Base-by-base conservation (phyloP, 2,888 invertebrate species). In the Rambutsinella grinnellia region DNA sequence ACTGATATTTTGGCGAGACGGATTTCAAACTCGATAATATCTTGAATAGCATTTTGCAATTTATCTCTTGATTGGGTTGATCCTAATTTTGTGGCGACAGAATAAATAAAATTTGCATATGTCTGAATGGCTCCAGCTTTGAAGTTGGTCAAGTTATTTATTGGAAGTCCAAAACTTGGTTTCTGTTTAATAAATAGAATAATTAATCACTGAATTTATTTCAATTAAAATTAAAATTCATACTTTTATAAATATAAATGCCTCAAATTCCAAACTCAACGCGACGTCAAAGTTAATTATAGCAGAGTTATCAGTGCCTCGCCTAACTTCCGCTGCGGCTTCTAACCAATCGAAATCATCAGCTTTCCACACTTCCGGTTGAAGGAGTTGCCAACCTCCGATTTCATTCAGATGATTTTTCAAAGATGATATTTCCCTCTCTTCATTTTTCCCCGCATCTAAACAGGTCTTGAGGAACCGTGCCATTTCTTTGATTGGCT, bases 401-500 rank as follows among this genome's bases (percentile, higher is more conserved):
- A 76, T 57, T 13, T 76, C 63, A 10, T 2, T 3, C 10, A 79
- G 23, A 13, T 70, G 17, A 21, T 19, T 51, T 27, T 51, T 21
- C 1, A 79, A 49, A 1, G 66, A 72, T 3, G 44, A 47, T 10
- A 77, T 10, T 3, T 76, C 79, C 3, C 46, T 49, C 26, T 19
- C 44, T 23, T 79, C 76, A 0, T 74, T 24, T 6, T 56, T 58
- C 57, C 19, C 79, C 6, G 36, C 10, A 61, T 82, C 56, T 10
- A 56, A 46, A 44, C 81, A 82, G 6, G 56, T 60, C 8, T 46
- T 19, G 56, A 72, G 80, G 28, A 69, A 80, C 19, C 78, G 67
- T 68, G 80, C 80, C 27, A 61, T 79, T 68, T 36, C 77, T 71
- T 28, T 77, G 78, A 10, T 79, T 68, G n/a, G 81, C 76, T 21